A percentile compares a stretch with the other conserved stretches of the same genome.
phyloP scores from a whole-genome alignment of 1,140 invertebrate genomes.

The Sesamia nonagrioides region DNA sequence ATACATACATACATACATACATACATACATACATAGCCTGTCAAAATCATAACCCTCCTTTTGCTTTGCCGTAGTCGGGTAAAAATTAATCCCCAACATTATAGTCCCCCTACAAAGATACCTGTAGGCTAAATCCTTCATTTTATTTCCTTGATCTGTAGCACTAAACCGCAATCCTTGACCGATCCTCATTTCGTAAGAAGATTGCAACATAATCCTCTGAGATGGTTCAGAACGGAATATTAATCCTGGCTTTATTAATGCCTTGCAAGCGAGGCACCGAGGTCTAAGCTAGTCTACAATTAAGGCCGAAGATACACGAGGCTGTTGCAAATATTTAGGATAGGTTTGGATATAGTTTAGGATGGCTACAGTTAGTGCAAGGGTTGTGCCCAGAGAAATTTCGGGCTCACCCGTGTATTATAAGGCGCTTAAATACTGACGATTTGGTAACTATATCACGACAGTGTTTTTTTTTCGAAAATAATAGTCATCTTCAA shows the following conservation, averaged over 20 bases:
- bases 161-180: not conserved
- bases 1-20: no score
- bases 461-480: no score
- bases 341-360: not conserved
- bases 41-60: no score
- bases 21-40: no score
- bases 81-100: not conserved
- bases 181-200: conserved; percentile 23
- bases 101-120: not conserved
- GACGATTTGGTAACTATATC: no score
- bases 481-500: no score
- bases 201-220: conserved; percentile 41
- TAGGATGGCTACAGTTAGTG: not conserved
- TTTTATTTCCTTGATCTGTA: conserved; percentile 3
- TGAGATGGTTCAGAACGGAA: conserved; percentile 42
- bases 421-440: no score
- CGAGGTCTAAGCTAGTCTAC: conserved; percentile 29
- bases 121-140: not conserved
- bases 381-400: no score
- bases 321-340: not conserved
- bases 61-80: no score
- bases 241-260: conserved; percentile 46
- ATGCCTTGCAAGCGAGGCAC: conserved; percentile 38
- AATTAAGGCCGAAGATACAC: conserved; percentile 32
- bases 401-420: not conserved